A percentile compares a stretch with the other conserved stretches of the same genome.
phyloP scores from a whole-genome alignment of 2,113 vertebrate species.

The Centropus unirufus region DNA sequence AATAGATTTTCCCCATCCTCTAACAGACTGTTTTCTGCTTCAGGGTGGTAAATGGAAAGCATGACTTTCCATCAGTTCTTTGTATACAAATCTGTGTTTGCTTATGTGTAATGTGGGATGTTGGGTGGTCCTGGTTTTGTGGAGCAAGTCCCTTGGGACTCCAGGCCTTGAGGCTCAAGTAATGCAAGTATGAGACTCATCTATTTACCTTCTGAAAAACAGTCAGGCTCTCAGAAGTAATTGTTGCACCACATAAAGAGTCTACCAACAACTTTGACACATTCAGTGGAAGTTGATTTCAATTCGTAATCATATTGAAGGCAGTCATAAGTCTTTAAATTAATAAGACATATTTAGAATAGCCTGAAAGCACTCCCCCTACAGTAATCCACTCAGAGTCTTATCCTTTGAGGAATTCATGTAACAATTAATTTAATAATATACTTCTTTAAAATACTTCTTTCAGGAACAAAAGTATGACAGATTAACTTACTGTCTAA shows the following conservation, averaged over 20 bases:
- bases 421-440: background rate
- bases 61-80: background rate
- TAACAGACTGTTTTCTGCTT: background rate
- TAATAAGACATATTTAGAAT: constrained; percentile 35
- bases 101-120: background rate
- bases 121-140: background rate
- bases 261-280: constrained; percentile 9
- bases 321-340: constrained; percentile 34
- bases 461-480: background rate
- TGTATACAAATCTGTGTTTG: background rate
- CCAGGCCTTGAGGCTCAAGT: background rate
- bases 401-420: constrained; percentile 14
- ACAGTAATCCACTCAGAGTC: constrained; percentile 37
- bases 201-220: constrained; percentile 7
- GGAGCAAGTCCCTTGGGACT: background rate
- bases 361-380: constrained; percentile 18
- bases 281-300: background rate
- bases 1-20: background rate
- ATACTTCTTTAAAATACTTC: background rate
- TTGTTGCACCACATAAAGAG: background rate
- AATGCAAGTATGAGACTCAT: rapidly evolving
- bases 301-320: constrained; percentile 31
- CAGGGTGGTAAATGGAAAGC: background rate
- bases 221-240: background rate
- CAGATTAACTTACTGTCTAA: background rate